Evolutionary conservation across 2,113 vertebrate genomes (phyloP).

Genomic region (Alosa alosa): DNA sequence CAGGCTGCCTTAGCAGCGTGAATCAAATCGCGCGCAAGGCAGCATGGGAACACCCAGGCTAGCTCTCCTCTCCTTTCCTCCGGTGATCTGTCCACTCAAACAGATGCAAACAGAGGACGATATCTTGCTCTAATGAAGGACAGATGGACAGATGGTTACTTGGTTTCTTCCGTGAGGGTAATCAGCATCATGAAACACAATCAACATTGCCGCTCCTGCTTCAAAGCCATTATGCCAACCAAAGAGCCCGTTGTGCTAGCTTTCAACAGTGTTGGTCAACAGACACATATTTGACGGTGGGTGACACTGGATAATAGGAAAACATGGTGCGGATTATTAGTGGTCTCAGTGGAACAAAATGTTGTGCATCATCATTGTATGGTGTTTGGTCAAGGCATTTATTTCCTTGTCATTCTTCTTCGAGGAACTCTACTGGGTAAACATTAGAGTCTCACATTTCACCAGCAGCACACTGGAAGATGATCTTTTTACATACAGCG

Average conservation of each 20-base stretch:
- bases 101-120: slow-evolving; percentile 63
- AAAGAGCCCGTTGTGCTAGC: background rate
- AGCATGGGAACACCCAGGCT: too few relatives aligned
- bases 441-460: background rate
- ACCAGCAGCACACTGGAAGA: slow-evolving; percentile 4
- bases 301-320: background rate
- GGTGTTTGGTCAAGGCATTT: background rate
- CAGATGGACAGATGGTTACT: slow-evolving; percentile 58
- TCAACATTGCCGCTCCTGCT: background rate
- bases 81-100: slow-evolving; percentile 21
- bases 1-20: too few relatives aligned
- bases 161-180: slow-evolving; percentile 1
- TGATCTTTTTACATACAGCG: background rate
- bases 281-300: background rate
- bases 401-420: background rate
- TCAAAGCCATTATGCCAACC: background rate
- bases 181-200: background rate
- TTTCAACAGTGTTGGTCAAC: background rate
- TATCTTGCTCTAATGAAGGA: slow-evolving; percentile 68
- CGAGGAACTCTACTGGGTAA: background rate
- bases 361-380: background rate
- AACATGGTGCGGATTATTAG: background rate
- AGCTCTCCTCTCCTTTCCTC: too few relatives aligned
- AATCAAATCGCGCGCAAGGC: too few relatives aligned
- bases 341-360: background rate